phyloP scores from a whole-genome alignment of 2,888 invertebrate species.

The Mythimna lalbum region DNA sequence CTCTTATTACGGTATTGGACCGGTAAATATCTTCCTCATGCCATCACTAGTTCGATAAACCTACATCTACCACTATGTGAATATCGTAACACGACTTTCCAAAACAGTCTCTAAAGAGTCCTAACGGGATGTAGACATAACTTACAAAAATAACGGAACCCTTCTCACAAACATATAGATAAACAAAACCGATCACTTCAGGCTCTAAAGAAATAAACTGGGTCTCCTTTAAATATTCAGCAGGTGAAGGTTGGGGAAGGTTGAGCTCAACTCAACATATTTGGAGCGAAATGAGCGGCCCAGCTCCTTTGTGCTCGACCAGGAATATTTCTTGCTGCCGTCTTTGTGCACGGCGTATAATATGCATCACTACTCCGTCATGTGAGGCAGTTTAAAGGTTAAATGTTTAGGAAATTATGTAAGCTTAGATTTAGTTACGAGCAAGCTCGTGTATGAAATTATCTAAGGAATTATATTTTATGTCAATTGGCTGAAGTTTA shows the following conservation, averaged over 20 bases:
- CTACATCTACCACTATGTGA: background rate
- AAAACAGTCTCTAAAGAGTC: background rate
- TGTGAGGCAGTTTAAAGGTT: background rate
- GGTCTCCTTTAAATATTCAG: slow-evolving; percentile 42
- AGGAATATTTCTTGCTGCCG: slow-evolving; percentile 45
- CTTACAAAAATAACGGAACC: slow-evolving; percentile 10
- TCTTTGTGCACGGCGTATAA: slow-evolving; percentile 43
- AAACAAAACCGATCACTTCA: slow-evolving; percentile 40
- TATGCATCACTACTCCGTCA: slow-evolving; percentile 24
- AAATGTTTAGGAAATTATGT: slow-evolving; percentile 14
- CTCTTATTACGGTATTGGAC: too few relatives aligned
- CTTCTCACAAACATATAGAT: slow-evolving; percentile 43
- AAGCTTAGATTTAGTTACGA: background rate
- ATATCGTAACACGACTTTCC: background rate
- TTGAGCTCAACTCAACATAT: slow-evolving; percentile 31
- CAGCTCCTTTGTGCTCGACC: slow-evolving; percentile 35
- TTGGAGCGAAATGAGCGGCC: slow-evolving; percentile 41
- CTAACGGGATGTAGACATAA: background rate
- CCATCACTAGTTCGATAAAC: background rate
- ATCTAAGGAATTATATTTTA: too few relatives aligned
- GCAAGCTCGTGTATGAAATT: background rate
- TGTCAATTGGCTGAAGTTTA: too few relatives aligned
- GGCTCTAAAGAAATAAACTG: slow-evolving; percentile 10
- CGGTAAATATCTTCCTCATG: too few relatives aligned
- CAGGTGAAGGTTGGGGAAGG: slow-evolving; percentile 27